phyloP scores from a whole-genome alignment of 2,888 invertebrate genomes.

The Troglohyphantes excavatus region DNA sequence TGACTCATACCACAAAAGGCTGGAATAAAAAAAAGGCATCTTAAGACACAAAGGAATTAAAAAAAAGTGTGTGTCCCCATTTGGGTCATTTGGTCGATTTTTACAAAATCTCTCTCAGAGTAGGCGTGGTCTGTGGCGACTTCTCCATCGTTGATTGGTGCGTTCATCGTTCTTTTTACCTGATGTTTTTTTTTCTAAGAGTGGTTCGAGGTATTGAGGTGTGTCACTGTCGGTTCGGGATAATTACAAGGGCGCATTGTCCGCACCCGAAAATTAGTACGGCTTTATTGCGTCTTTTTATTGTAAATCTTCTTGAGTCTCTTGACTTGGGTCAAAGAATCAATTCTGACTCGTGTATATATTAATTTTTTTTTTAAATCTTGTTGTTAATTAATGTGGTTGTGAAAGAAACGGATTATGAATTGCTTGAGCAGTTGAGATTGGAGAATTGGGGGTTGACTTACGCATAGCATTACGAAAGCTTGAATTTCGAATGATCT shows the following conservation, averaged over 20 bases:
- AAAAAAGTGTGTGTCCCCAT: constrained; percentile 45
- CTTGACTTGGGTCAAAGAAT: constrained; percentile 16
- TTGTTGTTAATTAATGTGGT: neutral
- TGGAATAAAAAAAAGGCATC: constrained; percentile 7
- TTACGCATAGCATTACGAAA: too few species aligned
- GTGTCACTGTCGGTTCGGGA: constrained; percentile 54
- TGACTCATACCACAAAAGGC: constrained; percentile 45
- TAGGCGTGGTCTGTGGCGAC: constrained; percentile 40
- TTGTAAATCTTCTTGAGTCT: constrained; percentile 31
- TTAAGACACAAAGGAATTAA: neutral
- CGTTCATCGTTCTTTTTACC: neutral
- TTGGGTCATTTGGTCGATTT: constrained; percentile 47
- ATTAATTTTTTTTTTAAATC: neutral
- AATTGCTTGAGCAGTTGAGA: neutral
- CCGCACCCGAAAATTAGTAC: constrained; percentile 71
- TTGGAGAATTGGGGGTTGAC: too few species aligned
- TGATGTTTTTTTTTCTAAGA: constrained; percentile 17
- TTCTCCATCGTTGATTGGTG: constrained; percentile 23
- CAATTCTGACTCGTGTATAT: neutral
- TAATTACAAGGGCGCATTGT: constrained; percentile 67
- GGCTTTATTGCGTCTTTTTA: constrained; percentile 68
- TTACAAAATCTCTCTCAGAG: constrained; percentile 34
- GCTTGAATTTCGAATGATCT: too few species aligned
- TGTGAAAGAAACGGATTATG: neutral
- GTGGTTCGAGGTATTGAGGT: constrained; percentile 37